Evolutionary conservation across 2,888 invertebrate genomes (phyloP).

Genomic region (Drosophila limbata): DNA sequence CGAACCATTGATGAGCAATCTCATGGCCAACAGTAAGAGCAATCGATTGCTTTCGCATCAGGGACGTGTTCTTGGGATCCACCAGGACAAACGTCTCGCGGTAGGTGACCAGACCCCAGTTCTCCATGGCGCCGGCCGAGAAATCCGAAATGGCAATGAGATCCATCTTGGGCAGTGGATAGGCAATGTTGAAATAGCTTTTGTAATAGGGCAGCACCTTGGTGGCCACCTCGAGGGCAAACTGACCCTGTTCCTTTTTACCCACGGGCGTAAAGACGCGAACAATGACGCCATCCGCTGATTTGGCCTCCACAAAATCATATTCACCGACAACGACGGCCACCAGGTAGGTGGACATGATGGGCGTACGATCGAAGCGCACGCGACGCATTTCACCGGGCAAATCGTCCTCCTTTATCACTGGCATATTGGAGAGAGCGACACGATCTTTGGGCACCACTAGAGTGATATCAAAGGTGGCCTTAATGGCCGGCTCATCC

Average conservation of each 20-base stretch:
- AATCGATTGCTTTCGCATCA: slow-evolving; percentile 93
- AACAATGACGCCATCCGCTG: slow-evolving; percentile 92
- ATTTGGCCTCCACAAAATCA: slow-evolving; percentile 94
- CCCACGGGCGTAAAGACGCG: slow-evolving; percentile 95
- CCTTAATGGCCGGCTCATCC: slow-evolving; percentile 98
- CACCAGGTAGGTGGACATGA: slow-evolving; percentile 98
- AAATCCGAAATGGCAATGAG: slow-evolving; percentile 98
- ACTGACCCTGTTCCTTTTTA: slow-evolving; percentile 95
- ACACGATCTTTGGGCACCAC: slow-evolving; percentile 92
- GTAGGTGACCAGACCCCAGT: slow-evolving; percentile 98
- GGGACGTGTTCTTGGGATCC: slow-evolving; percentile 95
- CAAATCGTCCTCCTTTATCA: slow-evolving; percentile 85
- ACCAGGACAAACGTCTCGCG: slow-evolving; percentile 96
- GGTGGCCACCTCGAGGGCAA: slow-evolving; percentile 96
- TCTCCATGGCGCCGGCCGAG: slow-evolving; percentile 98
- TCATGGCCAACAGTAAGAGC: slow-evolving; percentile 96
- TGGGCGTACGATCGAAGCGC: slow-evolving; percentile 93
- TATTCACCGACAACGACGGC: slow-evolving; percentile 98
- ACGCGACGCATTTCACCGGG: slow-evolving; percentile 86
- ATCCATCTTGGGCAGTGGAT: slow-evolving; percentile 98
- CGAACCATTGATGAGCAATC: slow-evolving; percentile 99
- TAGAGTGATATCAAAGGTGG: slow-evolving; percentile 95
- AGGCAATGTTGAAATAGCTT: slow-evolving; percentile 96
- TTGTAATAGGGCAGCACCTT: slow-evolving; percentile 97
- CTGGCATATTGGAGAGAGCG: slow-evolving; percentile 97